Percentiles rank a stretch among this genome's conserved stretches.
Conservation (phyloP, 2,888 invertebrate species). For the Disparrhopalites patrizii region DNA sequence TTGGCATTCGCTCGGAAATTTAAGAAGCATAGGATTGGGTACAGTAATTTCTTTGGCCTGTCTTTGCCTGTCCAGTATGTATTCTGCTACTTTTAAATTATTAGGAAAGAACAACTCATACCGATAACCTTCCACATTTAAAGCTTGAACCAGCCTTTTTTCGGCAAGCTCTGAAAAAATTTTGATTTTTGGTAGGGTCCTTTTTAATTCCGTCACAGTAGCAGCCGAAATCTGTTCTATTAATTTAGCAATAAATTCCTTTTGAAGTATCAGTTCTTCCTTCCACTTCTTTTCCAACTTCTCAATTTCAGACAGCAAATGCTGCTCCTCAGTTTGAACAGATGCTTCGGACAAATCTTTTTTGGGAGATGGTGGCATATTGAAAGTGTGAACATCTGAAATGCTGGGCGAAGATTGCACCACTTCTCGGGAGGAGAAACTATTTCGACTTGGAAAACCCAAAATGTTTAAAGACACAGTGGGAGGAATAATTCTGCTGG, state of each 20-base stretch:
- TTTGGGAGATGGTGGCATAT: not conserved
- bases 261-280: not conserved
- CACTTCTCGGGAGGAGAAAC: not conserved
- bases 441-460: not conserved
- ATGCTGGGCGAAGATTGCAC: too few species aligned
- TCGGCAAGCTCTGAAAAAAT: constrained; percentile 7
- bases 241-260: not conserved
- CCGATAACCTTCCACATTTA: constrained; percentile 2
- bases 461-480: not conserved
- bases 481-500: not conserved
- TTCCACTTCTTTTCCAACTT: not conserved
- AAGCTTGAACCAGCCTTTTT: not conserved
- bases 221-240: not conserved
- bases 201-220: not conserved
- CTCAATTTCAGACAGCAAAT: constrained; percentile 1
- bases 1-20: not conserved
- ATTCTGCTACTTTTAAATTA: constrained; percentile 19
- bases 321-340: constrained; percentile 2
- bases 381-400: not conserved
- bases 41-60: not conserved
- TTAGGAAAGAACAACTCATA: constrained; percentile 21
- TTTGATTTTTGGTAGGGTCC: not conserved
- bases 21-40: not conserved
- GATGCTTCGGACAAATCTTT: not conserved
- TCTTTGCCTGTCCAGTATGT: not conserved